A percentile compares a stretch with the other conserved stretches of the same genome.
Evolutionary conservation across 2,888 invertebrate species (phyloP).

Genomic region (Thecocarcelia acutangulata): DNA sequence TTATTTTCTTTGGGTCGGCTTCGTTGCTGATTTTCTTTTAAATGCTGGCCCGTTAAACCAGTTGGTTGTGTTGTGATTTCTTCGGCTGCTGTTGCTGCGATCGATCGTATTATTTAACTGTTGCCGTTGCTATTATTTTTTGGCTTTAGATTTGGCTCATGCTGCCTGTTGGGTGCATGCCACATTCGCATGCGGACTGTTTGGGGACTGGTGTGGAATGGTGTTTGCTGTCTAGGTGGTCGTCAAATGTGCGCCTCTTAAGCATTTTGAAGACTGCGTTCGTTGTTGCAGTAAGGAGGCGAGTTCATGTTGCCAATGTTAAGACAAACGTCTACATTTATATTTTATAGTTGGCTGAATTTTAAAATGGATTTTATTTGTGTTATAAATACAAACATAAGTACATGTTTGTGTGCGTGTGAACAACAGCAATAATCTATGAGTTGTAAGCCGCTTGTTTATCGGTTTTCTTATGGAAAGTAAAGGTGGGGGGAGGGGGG

Average conservation of each 20-base stretch:
- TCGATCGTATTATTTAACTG: conserved; percentile 1
- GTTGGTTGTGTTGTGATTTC: conserved; percentile 61
- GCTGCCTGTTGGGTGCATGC: conserved; percentile 51
- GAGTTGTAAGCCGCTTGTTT: conserved; percentile 1
- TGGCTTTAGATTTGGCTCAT: conserved; percentile 10
- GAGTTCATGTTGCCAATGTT: conserved; percentile 68
- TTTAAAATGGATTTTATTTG: conserved; percentile 54
- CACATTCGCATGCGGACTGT: conserved; percentile 38
- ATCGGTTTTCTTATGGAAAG: neutral
- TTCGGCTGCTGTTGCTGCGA: conserved; percentile 32
- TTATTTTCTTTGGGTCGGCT: conserved; percentile 63
- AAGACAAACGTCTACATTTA: conserved; percentile 68
- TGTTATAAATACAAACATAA: conserved; percentile 1
- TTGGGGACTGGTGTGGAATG: conserved; percentile 57
- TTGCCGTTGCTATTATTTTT: conserved; percentile 24
- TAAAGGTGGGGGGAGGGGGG: too few relatives aligned
- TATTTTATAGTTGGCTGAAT: conserved; percentile 65
- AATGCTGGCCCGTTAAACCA: conserved; percentile 61
- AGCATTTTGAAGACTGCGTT: conserved; percentile 39
- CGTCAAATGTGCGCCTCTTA: conserved; percentile 67
- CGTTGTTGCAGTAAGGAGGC: conserved; percentile 60
- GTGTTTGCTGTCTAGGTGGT: conserved; percentile 69
- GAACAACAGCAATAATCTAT: conserved; percentile 4
- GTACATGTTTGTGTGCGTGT: neutral
- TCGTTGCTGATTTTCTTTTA: conserved; percentile 52